A percentile compares a stretch with the other conserved stretches of the same genome.
Conservation (phyloP, 2,797 vertebrate species). For the Leucoraja ocellata region DNA sequence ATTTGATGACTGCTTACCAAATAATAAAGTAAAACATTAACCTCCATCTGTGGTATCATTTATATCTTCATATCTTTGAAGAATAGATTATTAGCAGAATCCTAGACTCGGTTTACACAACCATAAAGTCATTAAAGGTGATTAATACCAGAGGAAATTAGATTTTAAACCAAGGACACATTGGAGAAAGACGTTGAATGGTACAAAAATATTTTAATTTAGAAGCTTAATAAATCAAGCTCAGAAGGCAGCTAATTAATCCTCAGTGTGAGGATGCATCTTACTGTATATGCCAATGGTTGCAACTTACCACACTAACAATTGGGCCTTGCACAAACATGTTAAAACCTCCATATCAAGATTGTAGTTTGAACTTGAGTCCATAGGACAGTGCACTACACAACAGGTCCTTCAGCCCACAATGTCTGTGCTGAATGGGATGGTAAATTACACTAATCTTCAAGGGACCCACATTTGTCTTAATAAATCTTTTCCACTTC, state of each 20-base stretch:
- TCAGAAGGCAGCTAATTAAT: not conserved
- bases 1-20: no score
- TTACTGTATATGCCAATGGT: not conserved
- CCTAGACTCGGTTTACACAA: not conserved
- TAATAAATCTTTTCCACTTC: no score
- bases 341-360: not conserved
- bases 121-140: not conserved
- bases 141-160: not conserved
- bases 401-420: no score
- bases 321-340: no score
- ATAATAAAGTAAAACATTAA: not conserved
- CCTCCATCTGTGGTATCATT: not conserved
- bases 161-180: not conserved
- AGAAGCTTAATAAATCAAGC: conserved; percentile 11
- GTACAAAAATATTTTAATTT: conserved; percentile 12
- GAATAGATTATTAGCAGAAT: not conserved
- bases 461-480: no score
- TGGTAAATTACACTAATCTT: not conserved
- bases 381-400: not conserved
- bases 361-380: not conserved
- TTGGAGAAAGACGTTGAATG: not conserved
- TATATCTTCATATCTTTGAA: conserved; percentile 14
- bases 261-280: not conserved
- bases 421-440: not conserved
- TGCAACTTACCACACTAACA: not conserved